phyloP scores from a whole-genome alignment of 2,888 invertebrate genomes.

The Subacronicta megacephala region DNA sequence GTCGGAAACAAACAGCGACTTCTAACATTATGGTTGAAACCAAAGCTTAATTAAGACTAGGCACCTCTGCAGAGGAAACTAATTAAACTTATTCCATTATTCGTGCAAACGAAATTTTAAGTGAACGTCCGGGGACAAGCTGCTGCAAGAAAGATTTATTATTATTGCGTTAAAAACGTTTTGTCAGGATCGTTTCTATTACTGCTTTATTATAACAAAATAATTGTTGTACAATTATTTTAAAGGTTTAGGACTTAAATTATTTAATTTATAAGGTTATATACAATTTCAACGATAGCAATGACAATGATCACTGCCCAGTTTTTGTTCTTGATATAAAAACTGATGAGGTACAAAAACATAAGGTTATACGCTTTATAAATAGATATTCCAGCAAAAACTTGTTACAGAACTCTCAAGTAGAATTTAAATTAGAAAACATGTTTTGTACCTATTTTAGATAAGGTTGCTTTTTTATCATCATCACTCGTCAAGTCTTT shows the following conservation, averaged over 20 bases:
- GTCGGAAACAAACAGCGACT: conserved; percentile 68
- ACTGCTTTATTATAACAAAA: conserved; percentile 34
- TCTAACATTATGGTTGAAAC: conserved; percentile 72
- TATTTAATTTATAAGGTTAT: too few species aligned
- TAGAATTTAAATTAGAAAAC: too few species aligned
- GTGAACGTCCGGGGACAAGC: conserved; percentile 70
- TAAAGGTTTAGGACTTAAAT: not conserved
- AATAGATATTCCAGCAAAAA: not conserved
- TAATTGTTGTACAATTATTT: conserved; percentile 17
- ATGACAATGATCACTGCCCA: not conserved
- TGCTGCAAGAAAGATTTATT: conserved; percentile 72
- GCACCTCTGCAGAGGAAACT: conserved; percentile 78
- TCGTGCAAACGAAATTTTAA: conserved; percentile 80
- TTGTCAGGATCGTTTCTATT: conserved; percentile 56
- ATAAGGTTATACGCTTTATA: not conserved
- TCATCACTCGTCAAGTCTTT: too few species aligned
- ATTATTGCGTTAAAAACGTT: conserved; percentile 64
- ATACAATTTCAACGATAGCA: not conserved
- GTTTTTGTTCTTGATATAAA: not conserved
- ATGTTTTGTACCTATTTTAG: too few species aligned
- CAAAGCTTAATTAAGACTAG: conserved; percentile 85
- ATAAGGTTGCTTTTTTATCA: too few species aligned
- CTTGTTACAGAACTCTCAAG: too few species aligned
- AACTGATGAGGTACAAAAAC: not conserved
- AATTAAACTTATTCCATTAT: conserved; percentile 87